Evolutionary conservation across 1,140 invertebrate species (phyloP).

Genomic region (Penaeus indicus): DNA sequence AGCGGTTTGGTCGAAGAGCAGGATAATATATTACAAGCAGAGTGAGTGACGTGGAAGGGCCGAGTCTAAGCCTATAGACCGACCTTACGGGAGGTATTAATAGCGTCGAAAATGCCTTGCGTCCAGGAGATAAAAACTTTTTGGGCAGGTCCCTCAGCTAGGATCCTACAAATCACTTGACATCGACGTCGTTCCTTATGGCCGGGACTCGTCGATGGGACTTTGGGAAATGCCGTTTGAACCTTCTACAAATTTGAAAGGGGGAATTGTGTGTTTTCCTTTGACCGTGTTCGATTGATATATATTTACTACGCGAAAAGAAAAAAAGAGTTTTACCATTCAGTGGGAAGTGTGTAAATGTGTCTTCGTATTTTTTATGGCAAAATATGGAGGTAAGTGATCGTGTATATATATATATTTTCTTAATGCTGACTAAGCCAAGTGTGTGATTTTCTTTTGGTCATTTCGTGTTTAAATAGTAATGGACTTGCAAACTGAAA

Average conservation of each 20-base stretch:
- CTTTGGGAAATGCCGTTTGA: constrained; percentile 24
- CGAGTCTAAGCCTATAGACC: background rate
- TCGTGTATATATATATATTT: no score
- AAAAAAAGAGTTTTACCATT: no score
- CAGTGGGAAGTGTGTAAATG: no score
- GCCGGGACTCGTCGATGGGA: constrained; percentile 44
- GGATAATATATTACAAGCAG: constrained; percentile 51
- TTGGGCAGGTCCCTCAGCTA: constrained; percentile 47
- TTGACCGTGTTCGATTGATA: background rate
- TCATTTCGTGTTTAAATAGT: background rate
- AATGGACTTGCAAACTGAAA: background rate
- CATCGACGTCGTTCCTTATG: constrained; percentile 49
- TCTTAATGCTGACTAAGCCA: no score
- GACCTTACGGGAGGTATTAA: constrained; percentile 34
- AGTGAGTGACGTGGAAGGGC: constrained; percentile 49
- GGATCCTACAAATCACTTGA: constrained; percentile 58
- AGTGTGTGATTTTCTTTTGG: no score
- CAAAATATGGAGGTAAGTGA: no score
- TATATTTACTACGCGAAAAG: no score
- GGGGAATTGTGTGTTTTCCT: constrained; percentile 21
- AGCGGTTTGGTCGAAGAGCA: constrained; percentile 33
- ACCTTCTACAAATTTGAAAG: constrained; percentile 10
- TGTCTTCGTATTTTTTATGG: no score
- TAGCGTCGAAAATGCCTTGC: constrained; percentile 36
- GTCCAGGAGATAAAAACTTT: constrained; percentile 46